A percentile compares a stretch with the other conserved stretches of the same genome.
Conservation (phyloP, 2,797 vertebrate species). For the Malurus splendens region DNA sequence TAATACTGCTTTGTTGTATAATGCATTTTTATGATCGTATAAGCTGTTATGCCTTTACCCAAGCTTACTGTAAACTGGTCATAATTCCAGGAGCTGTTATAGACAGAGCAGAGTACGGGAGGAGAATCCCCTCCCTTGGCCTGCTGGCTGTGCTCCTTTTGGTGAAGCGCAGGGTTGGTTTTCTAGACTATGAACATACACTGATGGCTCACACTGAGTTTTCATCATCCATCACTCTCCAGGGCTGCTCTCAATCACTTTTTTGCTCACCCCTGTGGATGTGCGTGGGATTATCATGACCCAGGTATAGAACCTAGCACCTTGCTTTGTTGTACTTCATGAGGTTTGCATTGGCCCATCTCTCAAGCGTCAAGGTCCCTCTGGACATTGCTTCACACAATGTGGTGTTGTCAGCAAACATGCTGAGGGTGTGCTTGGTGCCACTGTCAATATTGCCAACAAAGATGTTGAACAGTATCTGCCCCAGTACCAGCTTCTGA, state of each 20-base stretch:
- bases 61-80: neutral
- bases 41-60: neutral
- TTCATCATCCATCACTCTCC: neutral
- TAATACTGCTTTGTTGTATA: slow-evolving; percentile 12
- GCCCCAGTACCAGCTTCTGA: neutral
- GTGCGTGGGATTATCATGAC: neutral
- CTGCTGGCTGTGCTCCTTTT: neutral
- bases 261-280: neutral
- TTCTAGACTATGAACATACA: neutral
- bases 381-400: neutral
- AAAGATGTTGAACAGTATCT: neutral
- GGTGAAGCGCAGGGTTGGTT: neutral
- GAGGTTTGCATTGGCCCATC: neutral
- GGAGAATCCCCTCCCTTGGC: neutral
- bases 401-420: fast-evolving
- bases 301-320: too few species aligned
- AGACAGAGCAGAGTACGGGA: neutral
- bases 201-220: neutral
- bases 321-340: fast-evolving
- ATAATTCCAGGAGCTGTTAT: neutral
- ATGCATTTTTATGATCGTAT: neutral
- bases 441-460: neutral
- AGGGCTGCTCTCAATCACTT: neutral
- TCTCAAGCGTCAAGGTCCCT: fast-evolving
- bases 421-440: neutral